These are phyloP conservation scores for Eulemur coronatus DNA, from an alignment of 2,797 vertebrate species.

Conservation along the genomic window DNA sequence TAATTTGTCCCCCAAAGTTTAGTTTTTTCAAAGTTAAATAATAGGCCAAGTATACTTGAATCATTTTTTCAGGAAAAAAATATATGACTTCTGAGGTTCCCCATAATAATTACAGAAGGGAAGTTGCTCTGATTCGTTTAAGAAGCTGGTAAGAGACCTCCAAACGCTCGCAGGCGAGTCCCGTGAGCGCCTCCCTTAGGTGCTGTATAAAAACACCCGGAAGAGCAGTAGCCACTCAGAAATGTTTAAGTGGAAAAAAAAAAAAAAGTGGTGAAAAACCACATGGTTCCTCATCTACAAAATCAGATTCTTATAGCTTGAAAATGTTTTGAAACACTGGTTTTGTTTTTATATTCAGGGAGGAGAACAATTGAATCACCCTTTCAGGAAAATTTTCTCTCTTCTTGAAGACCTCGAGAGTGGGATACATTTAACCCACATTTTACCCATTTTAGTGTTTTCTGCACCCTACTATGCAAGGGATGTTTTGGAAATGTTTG, in stretches of 20 bases:
- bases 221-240: background rate
- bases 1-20: background rate
- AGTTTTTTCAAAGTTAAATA: background rate
- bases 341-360: background rate
- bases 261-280: background rate
- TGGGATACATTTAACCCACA: background rate
- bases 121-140: background rate
- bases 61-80: background rate
- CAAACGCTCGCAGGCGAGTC: fast-evolving
- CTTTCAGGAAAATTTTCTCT: background rate
- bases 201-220: background rate
- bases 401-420: background rate
- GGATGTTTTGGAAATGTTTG: background rate
- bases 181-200: fast-evolving
- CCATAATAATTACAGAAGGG: background rate
- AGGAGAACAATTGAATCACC: background rate
- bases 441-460: background rate
- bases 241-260: background rate
- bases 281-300: background rate
- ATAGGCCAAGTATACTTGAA: background rate
- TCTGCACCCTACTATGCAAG: background rate
- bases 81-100: background rate
- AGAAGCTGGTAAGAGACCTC: background rate
- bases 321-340: background rate
- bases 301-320: background rate